Conservation (phyloP, 2,113 vertebrate genomes). For the Dasyprocta punctata region DNA sequence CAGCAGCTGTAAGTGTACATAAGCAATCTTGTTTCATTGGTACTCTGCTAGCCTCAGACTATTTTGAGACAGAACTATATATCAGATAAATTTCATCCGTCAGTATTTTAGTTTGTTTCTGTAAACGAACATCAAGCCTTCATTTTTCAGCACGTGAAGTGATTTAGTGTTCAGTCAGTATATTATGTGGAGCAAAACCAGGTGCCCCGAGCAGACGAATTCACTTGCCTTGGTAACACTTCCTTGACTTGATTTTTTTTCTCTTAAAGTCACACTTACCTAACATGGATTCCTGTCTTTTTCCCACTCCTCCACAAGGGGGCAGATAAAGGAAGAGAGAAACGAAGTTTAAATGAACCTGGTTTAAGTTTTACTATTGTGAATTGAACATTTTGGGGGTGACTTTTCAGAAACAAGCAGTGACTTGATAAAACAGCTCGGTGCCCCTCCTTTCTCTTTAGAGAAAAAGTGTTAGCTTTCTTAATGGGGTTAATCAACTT, state of each 20-base stretch:
- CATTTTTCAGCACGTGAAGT: neutral
- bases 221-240: neutral
- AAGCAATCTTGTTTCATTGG: neutral
- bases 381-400: neutral
- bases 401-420: neutral
- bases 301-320: conserved; percentile 66
- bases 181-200: neutral
- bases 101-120: neutral
- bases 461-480: neutral
- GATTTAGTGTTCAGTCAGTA: neutral
- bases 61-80: neutral
- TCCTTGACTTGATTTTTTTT: neutral
- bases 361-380: neutral
- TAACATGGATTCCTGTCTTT: neutral
- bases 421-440: neutral
- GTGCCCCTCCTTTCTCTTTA: neutral
- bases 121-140: neutral
- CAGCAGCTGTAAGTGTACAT: neutral
- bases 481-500: neutral
- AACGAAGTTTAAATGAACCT: neutral
- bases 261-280: neutral
- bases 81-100: neutral
- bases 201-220: neutral
- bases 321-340: conserved; percentile 59
- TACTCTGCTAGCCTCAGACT: neutral